These are phyloP conservation scores for Gnathonemus longibarbis DNA, from an alignment of 2,113 vertebrate genomes.

Conservation along the genomic window DNA sequence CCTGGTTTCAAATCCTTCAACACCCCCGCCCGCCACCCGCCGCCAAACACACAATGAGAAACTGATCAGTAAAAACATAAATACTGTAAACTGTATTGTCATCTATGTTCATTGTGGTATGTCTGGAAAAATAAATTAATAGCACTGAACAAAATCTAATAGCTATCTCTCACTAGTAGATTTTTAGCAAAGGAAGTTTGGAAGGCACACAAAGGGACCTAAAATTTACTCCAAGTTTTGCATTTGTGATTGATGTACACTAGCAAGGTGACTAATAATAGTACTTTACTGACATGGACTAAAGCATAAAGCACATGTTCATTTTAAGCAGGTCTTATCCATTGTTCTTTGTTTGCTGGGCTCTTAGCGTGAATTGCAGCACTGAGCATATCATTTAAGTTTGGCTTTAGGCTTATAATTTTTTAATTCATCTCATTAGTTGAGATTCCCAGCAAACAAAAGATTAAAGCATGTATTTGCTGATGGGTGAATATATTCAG, in stretches of 20 bases:
- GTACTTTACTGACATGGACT: background rate
- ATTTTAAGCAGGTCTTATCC: background rate
- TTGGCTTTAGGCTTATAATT: conserved; percentile 46
- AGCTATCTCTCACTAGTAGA: conserved; percentile 7
- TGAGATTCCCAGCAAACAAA: conserved; percentile 49
- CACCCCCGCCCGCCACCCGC: conserved; percentile 43
- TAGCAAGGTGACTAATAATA: background rate
- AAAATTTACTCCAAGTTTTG: background rate
- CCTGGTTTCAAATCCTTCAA: conserved; percentile 52
- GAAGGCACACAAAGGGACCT: background rate
- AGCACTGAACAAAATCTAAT: conserved; percentile 60
- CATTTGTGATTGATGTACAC: background rate
- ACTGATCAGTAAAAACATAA: conserved; percentile 57
- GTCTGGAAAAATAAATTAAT: conserved; percentile 76
- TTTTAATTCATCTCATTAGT: conserved; percentile 54
- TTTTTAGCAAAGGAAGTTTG: background rate
- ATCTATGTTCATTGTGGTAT: conserved; percentile 91
- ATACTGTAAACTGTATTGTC: conserved; percentile 79
- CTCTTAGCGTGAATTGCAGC: background rate
- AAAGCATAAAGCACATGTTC: background rate
- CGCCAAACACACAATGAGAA: conserved; percentile 55
- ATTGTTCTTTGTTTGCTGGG: conserved; percentile 6
- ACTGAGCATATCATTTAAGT: conserved; percentile 27
- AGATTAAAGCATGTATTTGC: conserved; percentile 42
- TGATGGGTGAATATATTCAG: conserved; percentile 34